phyloP scores from a whole-genome alignment of 2,113 vertebrate genomes.

The Microtus montanus region DNA sequence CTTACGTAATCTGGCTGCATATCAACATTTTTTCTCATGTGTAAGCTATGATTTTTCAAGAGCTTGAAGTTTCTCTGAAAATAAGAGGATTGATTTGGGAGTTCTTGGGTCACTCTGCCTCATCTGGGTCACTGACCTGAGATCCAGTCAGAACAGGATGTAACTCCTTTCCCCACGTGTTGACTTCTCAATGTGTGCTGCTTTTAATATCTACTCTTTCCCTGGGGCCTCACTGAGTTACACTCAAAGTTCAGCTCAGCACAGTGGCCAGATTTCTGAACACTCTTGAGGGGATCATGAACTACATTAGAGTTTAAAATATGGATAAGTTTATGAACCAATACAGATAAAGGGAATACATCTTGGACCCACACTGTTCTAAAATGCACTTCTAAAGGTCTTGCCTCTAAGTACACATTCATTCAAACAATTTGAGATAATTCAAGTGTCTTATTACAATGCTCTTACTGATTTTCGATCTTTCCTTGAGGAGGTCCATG shows the following conservation, averaged over 20 bases:
- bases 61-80: slow-evolving; percentile 22
- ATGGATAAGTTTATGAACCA: slow-evolving; percentile 31
- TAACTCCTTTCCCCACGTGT: slow-evolving; percentile 26
- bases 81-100: slow-evolving; percentile 27
- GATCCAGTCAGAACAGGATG: slow-evolving; percentile 58
- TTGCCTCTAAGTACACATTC: background rate
- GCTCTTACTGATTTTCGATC: background rate
- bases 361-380: background rate
- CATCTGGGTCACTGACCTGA: slow-evolving; percentile 70
- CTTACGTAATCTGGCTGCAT: background rate
- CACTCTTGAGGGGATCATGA: slow-evolving; percentile 37
- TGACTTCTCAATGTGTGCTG: slow-evolving; percentile 58
- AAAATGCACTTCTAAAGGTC: background rate
- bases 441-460: slow-evolving; percentile 30
- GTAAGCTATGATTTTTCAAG: slow-evolving; percentile 27
- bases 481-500: background rate
- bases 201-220: slow-evolving; percentile 68
- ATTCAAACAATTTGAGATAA: slow-evolving; percentile 46
- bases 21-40: slow-evolving; percentile 28
- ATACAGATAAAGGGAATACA: slow-evolving; percentile 20
- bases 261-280: slow-evolving; percentile 55
- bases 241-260: slow-evolving; percentile 52
- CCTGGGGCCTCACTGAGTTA: slow-evolving; percentile 54
- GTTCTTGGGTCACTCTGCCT: slow-evolving; percentile 30
- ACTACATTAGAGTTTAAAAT: slow-evolving; percentile 56